Conservation (phyloP, 1,140 invertebrate genomes). For the Rhagoletis zephyria region DNA sequence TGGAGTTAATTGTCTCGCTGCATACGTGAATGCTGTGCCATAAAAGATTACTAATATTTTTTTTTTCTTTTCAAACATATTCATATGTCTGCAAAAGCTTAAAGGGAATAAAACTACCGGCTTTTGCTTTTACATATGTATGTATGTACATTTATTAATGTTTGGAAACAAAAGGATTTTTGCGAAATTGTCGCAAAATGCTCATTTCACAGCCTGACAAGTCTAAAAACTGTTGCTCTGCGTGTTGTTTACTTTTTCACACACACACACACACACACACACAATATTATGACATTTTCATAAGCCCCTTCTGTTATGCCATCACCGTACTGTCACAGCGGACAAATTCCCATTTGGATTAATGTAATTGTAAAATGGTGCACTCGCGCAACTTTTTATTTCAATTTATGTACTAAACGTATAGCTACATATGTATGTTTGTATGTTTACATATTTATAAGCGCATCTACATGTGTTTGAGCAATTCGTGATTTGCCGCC, state of each 20-base stretch:
- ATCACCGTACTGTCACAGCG: not conserved
- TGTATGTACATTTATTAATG: not conserved
- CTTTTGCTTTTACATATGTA: not conserved
- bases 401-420: not conserved
- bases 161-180: not conserved
- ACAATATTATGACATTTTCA: not conserved
- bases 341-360: slow-evolving; percentile 13
- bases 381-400: not conserved
- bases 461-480: no score
- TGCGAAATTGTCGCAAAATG: not conserved
- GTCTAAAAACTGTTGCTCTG: not conserved
- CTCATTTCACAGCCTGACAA: not conserved
- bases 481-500: not conserved
- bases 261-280: not conserved
- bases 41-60: no score
- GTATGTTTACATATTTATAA: no score
- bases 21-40: no score
- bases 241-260: no score
- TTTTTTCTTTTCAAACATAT: no score
- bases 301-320: not conserved
- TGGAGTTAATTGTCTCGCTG: no score
- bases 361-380: slow-evolving; percentile 16
- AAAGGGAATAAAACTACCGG: no score
- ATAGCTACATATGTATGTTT: not conserved
- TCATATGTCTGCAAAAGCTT: no score